Conservation (phyloP, 92 coral and sea anemone genomes). For the Blastomussa wellsi region DNA sequence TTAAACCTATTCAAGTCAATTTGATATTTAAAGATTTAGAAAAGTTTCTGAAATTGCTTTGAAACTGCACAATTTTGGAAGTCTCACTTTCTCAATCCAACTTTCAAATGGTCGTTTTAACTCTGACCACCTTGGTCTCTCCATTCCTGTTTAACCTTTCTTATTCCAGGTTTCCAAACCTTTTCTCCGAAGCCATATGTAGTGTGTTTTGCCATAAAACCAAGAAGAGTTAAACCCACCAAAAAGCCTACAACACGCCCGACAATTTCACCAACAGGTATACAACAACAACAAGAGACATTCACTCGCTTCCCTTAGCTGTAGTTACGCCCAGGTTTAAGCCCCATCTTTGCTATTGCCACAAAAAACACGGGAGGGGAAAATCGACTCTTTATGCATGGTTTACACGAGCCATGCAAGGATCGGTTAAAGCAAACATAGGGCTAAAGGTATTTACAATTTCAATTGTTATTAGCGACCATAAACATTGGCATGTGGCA, state of each 20-base stretch:
- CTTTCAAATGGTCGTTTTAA: neutral
- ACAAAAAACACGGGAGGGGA: neutral
- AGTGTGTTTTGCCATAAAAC: conserved; percentile 31
- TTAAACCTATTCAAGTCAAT: neutral
- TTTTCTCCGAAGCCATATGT: conserved; percentile 36
- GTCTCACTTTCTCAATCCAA: neutral
- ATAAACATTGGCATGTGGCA: no score
- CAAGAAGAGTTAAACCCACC: neutral
- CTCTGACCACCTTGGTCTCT: neutral
- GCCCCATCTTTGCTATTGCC: neutral
- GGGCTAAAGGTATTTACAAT: no score
- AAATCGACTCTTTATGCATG: no score
- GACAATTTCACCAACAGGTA: conserved; percentile 20
- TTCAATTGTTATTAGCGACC: no score
- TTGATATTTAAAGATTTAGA: neutral
- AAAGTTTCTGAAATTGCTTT: neutral
- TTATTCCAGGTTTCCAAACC: conserved; percentile 30
- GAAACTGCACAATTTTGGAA: neutral
- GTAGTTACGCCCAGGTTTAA: neutral
- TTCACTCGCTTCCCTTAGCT: neutral
- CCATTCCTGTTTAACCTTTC: conserved; percentile 25
- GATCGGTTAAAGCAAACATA: no score
- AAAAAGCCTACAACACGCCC: conserved; percentile 19
- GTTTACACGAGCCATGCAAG: no score
- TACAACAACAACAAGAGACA: neutral